A percentile compares a stretch with the other conserved stretches of the same genome.
These are phyloP conservation scores for Lithophane leautieri DNA, from an alignment of 2,888 invertebrate species.

Conservation along the genomic window DNA sequence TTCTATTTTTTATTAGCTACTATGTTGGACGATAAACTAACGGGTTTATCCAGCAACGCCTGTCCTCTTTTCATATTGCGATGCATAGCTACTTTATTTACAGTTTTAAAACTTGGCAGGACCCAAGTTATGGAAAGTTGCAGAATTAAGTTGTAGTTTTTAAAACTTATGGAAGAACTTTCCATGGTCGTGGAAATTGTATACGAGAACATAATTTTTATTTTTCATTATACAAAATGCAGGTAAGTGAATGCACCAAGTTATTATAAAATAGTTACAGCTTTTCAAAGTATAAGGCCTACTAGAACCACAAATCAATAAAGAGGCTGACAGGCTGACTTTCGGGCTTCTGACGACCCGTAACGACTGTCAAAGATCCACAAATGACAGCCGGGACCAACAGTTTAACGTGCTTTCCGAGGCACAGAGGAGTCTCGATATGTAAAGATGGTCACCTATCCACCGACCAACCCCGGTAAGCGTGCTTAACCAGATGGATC, in stretches of 20 bases:
- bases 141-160: conserved; percentile 22
- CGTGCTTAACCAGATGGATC: no score
- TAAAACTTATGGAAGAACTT: conserved; percentile 15
- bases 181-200: not conserved
- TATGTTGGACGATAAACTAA: not conserved
- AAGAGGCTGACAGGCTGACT: no score
- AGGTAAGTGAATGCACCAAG: no score
- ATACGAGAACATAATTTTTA: not conserved
- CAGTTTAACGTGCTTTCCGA: no score
- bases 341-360: no score
- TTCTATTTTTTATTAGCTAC: not conserved
- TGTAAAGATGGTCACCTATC: no score
- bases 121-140: conserved; percentile 26
- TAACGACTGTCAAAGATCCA: no score
- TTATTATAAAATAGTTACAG: not conserved
- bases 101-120: conserved; percentile 20
- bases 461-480: no score
- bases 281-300: not conserved
- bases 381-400: no score
- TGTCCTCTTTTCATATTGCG: not conserved
- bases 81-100: conserved; percentile 15
- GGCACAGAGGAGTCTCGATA: no score
- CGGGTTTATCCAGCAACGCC: conserved; percentile 5
- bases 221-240: not conserved
- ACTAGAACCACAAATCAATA: no score